Conservation (phyloP, 2,113 vertebrate genomes). For the Pristiophorus japonicus region DNA sequence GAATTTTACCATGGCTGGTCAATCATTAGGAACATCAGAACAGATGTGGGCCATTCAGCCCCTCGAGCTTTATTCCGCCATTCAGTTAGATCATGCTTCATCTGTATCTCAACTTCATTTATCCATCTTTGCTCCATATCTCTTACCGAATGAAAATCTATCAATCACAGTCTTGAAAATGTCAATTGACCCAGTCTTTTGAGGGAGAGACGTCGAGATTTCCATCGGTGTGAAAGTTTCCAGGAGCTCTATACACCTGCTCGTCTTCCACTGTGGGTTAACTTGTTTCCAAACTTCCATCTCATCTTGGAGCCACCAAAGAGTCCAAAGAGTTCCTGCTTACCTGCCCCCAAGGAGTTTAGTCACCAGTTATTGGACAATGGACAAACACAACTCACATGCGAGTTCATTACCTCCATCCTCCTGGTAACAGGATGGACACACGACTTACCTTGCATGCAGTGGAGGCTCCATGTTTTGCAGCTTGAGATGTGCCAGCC, state of each 20-base stretch:
- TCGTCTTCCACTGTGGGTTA: neutral
- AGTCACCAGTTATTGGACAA: neutral
- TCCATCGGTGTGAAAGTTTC: neutral
- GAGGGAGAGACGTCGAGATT: neutral
- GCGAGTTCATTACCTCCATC: neutral
- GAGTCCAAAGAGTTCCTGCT: neutral
- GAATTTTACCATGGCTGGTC: neutral
- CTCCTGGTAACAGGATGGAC: neutral
- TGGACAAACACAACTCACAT: neutral
- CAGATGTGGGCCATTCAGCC: neutral
- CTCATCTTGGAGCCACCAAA: neutral
- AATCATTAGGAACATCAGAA: neutral
- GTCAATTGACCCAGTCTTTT: neutral
- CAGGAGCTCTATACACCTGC: neutral
- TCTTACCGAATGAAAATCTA: neutral
- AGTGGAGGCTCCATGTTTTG: neutral
- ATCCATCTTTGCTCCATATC: neutral
- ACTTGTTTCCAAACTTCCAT: neutral
- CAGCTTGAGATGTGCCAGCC: too few relatives aligned
- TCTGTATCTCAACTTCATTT: neutral
- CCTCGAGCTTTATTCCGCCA: neutral
- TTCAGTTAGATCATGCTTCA: neutral
- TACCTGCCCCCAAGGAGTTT: too few relatives aligned
- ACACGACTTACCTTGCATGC: neutral
- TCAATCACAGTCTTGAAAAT: neutral